A percentile compares a stretch with the other conserved stretches of the same genome.
These are phyloP conservation scores for Thalassaphorura encarpata DNA, from an alignment of 1,140 invertebrate species.

Conservation along the genomic window DNA sequence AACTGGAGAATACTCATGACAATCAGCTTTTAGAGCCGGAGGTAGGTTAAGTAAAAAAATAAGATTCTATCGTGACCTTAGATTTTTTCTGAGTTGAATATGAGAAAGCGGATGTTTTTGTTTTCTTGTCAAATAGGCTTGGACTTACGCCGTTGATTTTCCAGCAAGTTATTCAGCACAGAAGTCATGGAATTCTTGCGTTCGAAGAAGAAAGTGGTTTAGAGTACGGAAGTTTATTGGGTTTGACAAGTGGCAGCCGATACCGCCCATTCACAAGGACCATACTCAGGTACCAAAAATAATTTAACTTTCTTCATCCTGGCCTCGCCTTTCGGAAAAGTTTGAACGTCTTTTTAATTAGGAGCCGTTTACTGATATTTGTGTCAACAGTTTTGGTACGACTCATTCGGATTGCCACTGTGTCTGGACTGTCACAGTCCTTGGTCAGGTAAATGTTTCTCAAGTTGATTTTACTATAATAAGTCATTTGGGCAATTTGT, in stretches of 20 bases:
- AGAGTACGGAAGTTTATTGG: slow-evolving; percentile 75
- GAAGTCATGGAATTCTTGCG: slow-evolving; percentile 84
- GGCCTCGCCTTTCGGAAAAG: no score
- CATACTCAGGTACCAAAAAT: slow-evolving; percentile 54
- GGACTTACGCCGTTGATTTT: slow-evolving; percentile 91
- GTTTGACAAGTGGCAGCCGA: slow-evolving; percentile 81
- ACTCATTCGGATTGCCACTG: slow-evolving; percentile 58
- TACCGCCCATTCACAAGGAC: slow-evolving; percentile 76
- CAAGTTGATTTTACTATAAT: slow-evolving; percentile 6
- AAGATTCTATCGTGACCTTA: no score
- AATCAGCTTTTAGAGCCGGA: slow-evolving; percentile 73
- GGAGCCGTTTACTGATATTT: slow-evolving; percentile 72
- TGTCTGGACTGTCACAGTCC: slow-evolving; percentile 84
- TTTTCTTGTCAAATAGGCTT: slow-evolving; percentile 47
- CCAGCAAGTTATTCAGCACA: slow-evolving; percentile 67
- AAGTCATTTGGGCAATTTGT: slow-evolving; percentile 14
- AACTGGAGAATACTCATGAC: slow-evolving; percentile 73
- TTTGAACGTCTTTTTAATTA: no score
- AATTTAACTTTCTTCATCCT: slow-evolving; percentile 31
- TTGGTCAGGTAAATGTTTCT: slow-evolving; percentile 56
- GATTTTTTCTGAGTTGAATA: no score
- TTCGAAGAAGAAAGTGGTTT: slow-evolving; percentile 78
- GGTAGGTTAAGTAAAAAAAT: slow-evolving; percentile 39
- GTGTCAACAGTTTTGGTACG: slow-evolving; percentile 69
- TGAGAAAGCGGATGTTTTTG: not conserved